Percentiles rank a stretch among this genome's conserved stretches.
Conservation (phyloP, 2,113 vertebrate genomes). For the Xenotilapia leptura region DNA sequence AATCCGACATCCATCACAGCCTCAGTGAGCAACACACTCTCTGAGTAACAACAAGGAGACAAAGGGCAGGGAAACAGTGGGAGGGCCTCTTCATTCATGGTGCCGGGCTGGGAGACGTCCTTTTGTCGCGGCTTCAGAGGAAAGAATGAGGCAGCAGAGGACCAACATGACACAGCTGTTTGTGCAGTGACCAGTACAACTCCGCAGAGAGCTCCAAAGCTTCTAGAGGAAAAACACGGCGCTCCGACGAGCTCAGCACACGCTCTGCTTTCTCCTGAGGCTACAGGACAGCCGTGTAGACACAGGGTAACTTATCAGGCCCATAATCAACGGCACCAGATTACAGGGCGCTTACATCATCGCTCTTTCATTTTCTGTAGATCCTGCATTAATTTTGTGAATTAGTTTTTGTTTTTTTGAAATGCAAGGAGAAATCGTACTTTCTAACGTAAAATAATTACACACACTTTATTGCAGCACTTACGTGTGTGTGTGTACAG, state of each 20-base stretch:
- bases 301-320: neutral
- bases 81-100: slow-evolving; percentile 55
- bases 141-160: slow-evolving; percentile 35
- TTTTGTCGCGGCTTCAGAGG: slow-evolving; percentile 46
- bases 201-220: neutral
- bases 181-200: slow-evolving; percentile 19
- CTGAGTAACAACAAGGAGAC: slow-evolving; percentile 55
- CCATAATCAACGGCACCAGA: neutral
- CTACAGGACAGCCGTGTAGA: neutral
- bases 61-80: slow-evolving; percentile 57
- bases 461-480: neutral
- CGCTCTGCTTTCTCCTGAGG: neutral
- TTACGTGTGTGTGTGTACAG: neutral
- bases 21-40: slow-evolving; percentile 57
- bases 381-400: neutral
- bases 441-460: neutral
- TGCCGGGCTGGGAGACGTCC: slow-evolving; percentile 10
- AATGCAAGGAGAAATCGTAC: neutral
- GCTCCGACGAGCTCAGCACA: neutral
- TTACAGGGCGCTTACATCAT: neutral
- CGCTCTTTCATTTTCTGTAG: neutral
- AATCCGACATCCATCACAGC: slow-evolving; percentile 71
- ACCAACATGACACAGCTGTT: slow-evolving; percentile 37
- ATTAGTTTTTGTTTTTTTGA: neutral
- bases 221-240: neutral